Conservation (phyloP, 2,888 invertebrate genomes). For the Acleris laterana region DNA sequence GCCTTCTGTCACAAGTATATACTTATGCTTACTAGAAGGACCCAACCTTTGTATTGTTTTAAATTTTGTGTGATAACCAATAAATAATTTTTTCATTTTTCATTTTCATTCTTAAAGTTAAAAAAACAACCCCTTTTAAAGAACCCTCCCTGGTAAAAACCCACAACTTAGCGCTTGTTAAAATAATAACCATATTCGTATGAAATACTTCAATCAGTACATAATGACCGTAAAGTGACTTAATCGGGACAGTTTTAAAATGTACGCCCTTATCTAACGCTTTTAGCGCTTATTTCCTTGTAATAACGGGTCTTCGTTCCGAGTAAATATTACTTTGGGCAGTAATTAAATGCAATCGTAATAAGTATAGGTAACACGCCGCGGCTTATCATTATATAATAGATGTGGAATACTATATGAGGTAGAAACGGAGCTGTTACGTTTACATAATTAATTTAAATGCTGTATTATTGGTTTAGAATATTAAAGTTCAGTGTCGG, state of each 20-base stretch:
- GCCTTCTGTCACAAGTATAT: too few species aligned
- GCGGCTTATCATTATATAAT: conserved; percentile 17
- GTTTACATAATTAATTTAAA: conserved; percentile 13
- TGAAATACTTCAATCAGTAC: conserved; percentile 18
- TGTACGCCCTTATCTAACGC: conserved; percentile 24
- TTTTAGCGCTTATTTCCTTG: conserved; percentile 14
- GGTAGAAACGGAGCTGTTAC: conserved; percentile 4
- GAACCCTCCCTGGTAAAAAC: too few species aligned
- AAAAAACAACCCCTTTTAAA: too few species aligned
- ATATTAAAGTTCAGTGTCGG: background rate
- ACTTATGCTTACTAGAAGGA: too few species aligned
- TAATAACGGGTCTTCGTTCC: conserved; percentile 17
- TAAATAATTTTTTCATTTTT: too few species aligned
- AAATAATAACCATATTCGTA: conserved; percentile 3
- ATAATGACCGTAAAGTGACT: conserved; percentile 18
- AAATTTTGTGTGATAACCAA: too few species aligned
- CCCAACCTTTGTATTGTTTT: too few species aligned
- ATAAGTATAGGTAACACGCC: conserved; percentile 28
- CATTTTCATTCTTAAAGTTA: too few species aligned
- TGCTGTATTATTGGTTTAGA: background rate
- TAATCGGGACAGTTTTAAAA: conserved; percentile 18
- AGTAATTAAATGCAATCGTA: conserved; percentile 22
- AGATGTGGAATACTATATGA: conserved; percentile 19
- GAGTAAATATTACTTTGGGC: conserved; percentile 29
- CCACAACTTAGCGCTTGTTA: background rate